Conservation (phyloP, 2,888 invertebrate genomes). For the Agrochola circellaris region DNA sequence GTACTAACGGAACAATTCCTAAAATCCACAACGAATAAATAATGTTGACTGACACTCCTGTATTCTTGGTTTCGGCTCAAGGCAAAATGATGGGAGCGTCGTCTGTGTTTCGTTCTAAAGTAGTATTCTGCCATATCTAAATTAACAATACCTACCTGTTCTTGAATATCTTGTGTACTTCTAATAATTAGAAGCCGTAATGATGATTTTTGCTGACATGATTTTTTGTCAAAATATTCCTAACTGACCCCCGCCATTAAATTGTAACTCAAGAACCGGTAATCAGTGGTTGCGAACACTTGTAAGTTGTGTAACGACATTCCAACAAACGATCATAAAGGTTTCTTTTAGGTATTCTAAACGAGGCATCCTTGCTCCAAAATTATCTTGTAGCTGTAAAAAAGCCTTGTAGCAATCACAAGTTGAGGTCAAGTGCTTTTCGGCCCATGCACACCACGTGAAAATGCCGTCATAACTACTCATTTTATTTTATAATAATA, state of each 20-base stretch:
- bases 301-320: constrained; percentile 25
- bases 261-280: constrained; percentile 8
- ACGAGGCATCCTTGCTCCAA: constrained; percentile 42
- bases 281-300: not conserved
- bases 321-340: constrained; percentile 14
- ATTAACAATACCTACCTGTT: not conserved
- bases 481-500: constrained; percentile 1
- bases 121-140: not conserved
- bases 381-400: constrained; percentile 45
- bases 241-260: not conserved
- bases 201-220: not conserved
- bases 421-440: constrained; percentile 43
- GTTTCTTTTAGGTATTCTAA: constrained; percentile 33
- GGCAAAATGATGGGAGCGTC: constrained; percentile 21
- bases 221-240: no score
- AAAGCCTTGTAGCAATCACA: constrained; percentile 43
- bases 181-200: not conserved
- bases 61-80: constrained; percentile 39
- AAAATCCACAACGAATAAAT: constrained; percentile 4
- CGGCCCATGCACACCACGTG: constrained; percentile 4
- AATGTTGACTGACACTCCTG: constrained; percentile 40
- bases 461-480: not conserved
- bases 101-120: not conserved
- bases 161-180: not conserved
- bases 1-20: constrained; percentile 6